Evolutionary conservation across 1,140 invertebrate genomes (phyloP).

Genomic region (Wiebesia pumilae): DNA sequence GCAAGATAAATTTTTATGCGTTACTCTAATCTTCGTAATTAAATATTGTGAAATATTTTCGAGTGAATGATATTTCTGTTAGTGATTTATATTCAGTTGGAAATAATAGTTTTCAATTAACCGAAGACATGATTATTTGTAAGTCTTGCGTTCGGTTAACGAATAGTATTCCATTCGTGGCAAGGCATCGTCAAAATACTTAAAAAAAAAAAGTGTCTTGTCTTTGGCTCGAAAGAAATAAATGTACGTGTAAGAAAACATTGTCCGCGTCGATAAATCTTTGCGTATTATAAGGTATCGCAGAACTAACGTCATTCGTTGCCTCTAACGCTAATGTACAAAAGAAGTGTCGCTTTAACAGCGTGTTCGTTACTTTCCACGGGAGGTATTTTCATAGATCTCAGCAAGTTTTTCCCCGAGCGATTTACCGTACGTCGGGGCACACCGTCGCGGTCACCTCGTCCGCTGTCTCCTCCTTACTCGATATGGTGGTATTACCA

Average conservation of each 20-base stretch:
- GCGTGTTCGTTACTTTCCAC: constrained; percentile 8
- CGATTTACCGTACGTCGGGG: constrained; percentile 34
- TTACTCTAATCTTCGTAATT: too few species aligned
- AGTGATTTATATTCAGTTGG: too few species aligned
- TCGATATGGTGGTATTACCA: constrained; percentile 1
- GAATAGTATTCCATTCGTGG: too few species aligned
- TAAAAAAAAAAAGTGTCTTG: too few species aligned
- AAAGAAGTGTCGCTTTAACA: constrained; percentile 28
- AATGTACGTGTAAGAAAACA: background rate
- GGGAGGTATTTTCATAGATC: constrained; percentile 41
- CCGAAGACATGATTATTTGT: too few species aligned
- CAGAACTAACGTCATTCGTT: constrained; percentile 23
- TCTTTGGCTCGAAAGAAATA: background rate
- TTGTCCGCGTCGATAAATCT: background rate
- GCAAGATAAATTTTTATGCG: too few species aligned
- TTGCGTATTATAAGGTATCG: constrained; percentile 8
- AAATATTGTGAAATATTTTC: too few species aligned
- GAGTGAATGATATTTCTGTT: too few species aligned
- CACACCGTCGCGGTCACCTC: background rate
- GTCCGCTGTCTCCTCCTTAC: background rate
- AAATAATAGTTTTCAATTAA: too few species aligned
- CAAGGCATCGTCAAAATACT: too few species aligned
- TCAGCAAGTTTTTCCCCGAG: background rate
- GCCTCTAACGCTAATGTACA: background rate
- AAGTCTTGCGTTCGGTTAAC: too few species aligned